Percentiles rank a stretch among this genome's conserved stretches.
Evolutionary conservation across 2,888 invertebrate species (phyloP).

Genomic region (Drosophila suboccidentalis): DNA sequence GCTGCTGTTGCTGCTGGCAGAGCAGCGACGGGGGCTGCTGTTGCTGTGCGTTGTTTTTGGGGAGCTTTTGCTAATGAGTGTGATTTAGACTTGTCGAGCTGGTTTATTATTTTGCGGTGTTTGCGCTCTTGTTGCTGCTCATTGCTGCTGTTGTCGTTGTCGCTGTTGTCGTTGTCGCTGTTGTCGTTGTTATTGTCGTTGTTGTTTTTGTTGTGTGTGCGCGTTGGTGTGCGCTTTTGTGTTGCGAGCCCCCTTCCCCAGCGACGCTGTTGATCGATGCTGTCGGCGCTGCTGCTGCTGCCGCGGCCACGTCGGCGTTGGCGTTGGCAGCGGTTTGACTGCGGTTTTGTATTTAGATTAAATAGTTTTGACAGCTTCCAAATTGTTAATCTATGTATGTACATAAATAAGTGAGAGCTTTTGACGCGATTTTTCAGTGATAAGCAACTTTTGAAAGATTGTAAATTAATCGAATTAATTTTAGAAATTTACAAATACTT

Average conservation of each 20-base stretch:
- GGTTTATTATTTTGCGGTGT: conserved; percentile 81
- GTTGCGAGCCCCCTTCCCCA: conserved; percentile 44
- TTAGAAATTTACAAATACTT: too few species aligned
- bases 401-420: conserved; percentile 14
- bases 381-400: conserved; percentile 53
- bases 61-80: conserved; percentile 80
- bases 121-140: conserved; percentile 77
- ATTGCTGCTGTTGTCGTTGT: conserved; percentile 39
- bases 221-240: conserved; percentile 75
- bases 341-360: conserved; percentile 73
- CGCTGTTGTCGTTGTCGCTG: conserved; percentile 41
- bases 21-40: conserved; percentile 29
- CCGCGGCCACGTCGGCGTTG: conserved; percentile 5
- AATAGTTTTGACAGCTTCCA: conserved; percentile 77
- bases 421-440: conserved; percentile 25
- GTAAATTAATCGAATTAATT: too few species aligned
- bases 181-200: conserved; percentile 45
- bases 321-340: conserved; percentile 44
- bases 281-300: conserved; percentile 40
- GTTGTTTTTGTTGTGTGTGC: conserved; percentile 55
- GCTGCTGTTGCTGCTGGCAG: conserved; percentile 35
- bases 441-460: conserved; percentile 18
- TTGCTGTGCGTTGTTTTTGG: conserved; percentile 60
- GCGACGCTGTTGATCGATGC: conserved; percentile 47
- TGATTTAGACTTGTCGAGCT: conserved; percentile 81